Evolutionary conservation across 2,888 invertebrate species (phyloP), one percentile per base, ranked within the genome.

Genomic region (Poecilus cupreus): DNA sequence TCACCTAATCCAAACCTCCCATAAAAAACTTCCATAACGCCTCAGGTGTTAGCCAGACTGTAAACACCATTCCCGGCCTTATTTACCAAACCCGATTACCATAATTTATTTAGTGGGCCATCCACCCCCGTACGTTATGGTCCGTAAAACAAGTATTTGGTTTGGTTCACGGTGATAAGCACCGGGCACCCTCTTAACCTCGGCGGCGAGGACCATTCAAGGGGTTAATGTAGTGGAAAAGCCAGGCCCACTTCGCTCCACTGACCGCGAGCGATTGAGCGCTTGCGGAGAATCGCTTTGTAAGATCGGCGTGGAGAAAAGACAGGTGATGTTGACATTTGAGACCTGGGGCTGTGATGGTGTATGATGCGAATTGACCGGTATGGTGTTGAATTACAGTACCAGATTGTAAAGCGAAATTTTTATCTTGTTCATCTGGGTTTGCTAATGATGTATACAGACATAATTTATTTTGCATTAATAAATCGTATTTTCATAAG

Each of bases 31-130:
- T 13, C 1, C n/a, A 5, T 39, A 39, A 68, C 68, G 68, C 68
- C 68, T 68, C 13, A 68, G 68, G 68, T 39, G 68, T 68, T 39
- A 20, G 16, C 13, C 16, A 32, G 13, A 22, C 37, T 32, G 18
- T 68, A 68, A 68, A 39, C 68, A 68, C 39, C 1, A 26, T n/a
- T 16, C 20, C 20, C 54, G 5, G 1, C 39, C 39, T 24, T 39
- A 37, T 68, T 68, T 68, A 60, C 37, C 13, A 54, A 68, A 39
- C 20, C 16, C 11, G 68, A 68, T 68, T 68, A 68, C 16, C 68
- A 68, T 68, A 68, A 68, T 68, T 68, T 68, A 68, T 68, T 68
- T 68, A 54, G 54, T 54, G 54, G 54, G 5, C 54, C 18, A 68
- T 39, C 68, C 68, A 68, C 68, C 68, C 68, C 68, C 68, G 22